These are phyloP conservation scores for Prunella fulvescens DNA, from an alignment of 2,113 vertebrate species.

Conservation along the genomic window DNA sequence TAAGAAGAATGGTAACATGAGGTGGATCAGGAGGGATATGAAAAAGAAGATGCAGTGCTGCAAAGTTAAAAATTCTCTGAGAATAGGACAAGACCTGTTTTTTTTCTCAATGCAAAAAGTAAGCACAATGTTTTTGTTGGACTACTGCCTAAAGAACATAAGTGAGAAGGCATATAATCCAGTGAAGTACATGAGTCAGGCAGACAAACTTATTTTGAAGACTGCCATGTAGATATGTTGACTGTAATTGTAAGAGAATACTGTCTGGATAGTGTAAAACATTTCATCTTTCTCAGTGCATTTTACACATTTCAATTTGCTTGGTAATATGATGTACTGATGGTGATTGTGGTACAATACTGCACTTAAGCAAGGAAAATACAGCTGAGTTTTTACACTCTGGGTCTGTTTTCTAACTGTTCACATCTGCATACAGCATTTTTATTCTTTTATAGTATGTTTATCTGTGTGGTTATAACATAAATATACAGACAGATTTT, in stretches of 20 bases:
- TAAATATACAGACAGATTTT: background rate
- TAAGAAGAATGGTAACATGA: background rate
- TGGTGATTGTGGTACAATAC: background rate
- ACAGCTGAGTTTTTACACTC: background rate
- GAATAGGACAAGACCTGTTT: background rate
- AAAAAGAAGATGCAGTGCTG: background rate
- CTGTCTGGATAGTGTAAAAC: background rate
- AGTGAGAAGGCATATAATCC: background rate
- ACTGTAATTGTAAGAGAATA: background rate
- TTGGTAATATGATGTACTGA: background rate
- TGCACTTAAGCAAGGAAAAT: background rate
- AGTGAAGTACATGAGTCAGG: background rate
- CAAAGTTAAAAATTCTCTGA: background rate
- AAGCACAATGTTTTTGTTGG: background rate
- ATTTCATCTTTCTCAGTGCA: background rate
- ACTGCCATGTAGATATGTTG: background rate
- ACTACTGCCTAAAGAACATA: background rate
- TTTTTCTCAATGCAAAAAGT: background rate
- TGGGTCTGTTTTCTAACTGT: background rate
- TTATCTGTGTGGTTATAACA: background rate
- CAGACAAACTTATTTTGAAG: background rate
- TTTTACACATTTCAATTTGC: background rate
- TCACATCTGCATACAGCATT: background rate
- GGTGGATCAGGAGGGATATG: background rate
- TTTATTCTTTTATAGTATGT: background rate